Conservation (phyloP, 1,140 invertebrate species). For the Drosophila takahashii region DNA sequence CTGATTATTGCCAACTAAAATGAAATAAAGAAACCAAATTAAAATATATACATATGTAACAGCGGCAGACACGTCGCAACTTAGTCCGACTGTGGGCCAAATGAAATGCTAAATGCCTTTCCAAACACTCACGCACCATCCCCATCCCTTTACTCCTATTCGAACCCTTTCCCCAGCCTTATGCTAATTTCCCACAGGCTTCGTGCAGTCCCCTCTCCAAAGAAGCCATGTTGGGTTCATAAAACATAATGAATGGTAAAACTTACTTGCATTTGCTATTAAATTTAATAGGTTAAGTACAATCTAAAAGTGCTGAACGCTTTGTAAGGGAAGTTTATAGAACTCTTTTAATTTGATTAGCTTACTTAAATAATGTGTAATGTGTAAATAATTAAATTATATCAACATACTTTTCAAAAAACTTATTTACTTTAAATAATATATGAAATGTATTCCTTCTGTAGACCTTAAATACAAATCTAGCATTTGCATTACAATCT, state of each 20-base stretch:
- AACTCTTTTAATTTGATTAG: neutral
- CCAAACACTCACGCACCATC: constrained; percentile 40
- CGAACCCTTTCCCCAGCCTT: constrained; percentile 19
- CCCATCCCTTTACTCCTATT: neutral
- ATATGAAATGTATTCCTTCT: neutral
- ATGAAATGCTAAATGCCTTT: constrained; percentile 58
- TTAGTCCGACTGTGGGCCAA: constrained; percentile 52
- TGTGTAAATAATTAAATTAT: no score
- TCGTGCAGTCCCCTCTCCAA: constrained; percentile 10
- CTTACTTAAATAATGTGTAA: neutral
- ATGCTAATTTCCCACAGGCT: constrained; percentile 67
- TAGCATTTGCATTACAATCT: neutral
- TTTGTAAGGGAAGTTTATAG: neutral
- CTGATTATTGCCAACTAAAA: constrained; percentile 84
- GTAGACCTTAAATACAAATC: neutral
- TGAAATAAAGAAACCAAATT: constrained; percentile 79
- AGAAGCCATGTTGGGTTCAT: constrained; percentile 25
- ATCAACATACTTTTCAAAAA: no score
- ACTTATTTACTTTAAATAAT: neutral
- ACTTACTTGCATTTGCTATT: constrained; percentile 8
- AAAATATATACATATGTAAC: constrained; percentile 68
- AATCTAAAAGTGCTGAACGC: neutral
- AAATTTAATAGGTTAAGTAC: neutral
- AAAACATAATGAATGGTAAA: constrained; percentile 55
- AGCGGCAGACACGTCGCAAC: constrained; percentile 42